These are phyloP conservation scores for Sogatella furcifera DNA, from an alignment of 1,140 invertebrate genomes.

Conservation along the genomic window DNA sequence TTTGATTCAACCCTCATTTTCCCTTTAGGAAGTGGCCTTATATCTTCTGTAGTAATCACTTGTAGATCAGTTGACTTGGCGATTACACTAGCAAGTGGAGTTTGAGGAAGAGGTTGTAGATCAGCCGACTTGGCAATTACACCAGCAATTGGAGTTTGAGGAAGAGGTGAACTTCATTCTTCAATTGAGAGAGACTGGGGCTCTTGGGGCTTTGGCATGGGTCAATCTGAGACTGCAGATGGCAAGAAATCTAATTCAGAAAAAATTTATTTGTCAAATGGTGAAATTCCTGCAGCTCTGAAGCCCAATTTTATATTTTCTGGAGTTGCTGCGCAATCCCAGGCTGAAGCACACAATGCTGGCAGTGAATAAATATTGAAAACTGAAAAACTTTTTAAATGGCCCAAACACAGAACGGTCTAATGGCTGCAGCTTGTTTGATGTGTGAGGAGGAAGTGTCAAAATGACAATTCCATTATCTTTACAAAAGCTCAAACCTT, in stretches of 20 bases:
- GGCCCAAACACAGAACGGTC: conserved; percentile 22
- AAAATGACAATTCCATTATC: neutral
- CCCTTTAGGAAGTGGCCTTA: too few species aligned
- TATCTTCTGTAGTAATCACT: too few species aligned
- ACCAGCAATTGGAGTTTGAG: neutral
- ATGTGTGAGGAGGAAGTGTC: conserved; percentile 19
- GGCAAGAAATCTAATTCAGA: conserved; percentile 15
- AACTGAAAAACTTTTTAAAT: conserved; percentile 16
- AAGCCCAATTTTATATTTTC: conserved; percentile 16
- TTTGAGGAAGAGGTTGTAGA: neutral
- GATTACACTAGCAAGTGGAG: neutral
- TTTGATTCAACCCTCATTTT: too few species aligned
- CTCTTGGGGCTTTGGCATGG: neutral
- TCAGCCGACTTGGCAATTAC: neutral
- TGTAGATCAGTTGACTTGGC: too few species aligned
- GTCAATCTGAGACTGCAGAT: conserved; percentile 15
- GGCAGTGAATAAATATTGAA: conserved; percentile 10
- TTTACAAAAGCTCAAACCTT: neutral
- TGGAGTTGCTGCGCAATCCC: neutral
- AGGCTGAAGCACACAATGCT: neutral
- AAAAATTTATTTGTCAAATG: conserved; percentile 18
- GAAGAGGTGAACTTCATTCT: neutral
- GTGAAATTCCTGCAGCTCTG: conserved; percentile 13
- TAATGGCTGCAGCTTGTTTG: conserved; percentile 31
- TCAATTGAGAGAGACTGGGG: neutral